phyloP scores from a whole-genome alignment of 2,113 vertebrate genomes.

The Pimephales promelas region DNA sequence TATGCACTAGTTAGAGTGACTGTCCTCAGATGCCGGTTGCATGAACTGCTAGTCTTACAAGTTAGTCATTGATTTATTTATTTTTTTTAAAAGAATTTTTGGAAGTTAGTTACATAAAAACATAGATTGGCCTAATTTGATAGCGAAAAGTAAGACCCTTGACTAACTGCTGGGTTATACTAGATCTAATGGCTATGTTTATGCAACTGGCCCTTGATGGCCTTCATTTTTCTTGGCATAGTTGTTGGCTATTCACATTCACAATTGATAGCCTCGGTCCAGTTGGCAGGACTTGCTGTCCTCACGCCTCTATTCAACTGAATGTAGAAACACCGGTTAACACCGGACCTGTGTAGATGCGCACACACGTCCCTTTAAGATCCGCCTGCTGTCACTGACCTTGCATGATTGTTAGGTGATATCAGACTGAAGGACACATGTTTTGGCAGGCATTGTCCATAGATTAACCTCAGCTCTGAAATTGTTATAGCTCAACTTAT shows the following conservation, averaged over 20 bases:
- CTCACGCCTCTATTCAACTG: constrained; percentile 5
- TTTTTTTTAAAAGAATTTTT: too few relatives aligned
- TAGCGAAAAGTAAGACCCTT: too few relatives aligned
- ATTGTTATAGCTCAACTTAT: not conserved
- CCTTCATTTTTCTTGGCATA: not conserved
- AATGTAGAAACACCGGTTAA: not conserved
- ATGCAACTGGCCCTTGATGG: not conserved
- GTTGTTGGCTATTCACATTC: constrained; percentile 6
- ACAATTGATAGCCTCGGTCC: not conserved
- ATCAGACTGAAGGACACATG: constrained; percentile 6
- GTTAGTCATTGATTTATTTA: too few relatives aligned
- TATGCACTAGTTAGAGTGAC: not conserved
- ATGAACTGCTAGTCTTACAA: too few relatives aligned
- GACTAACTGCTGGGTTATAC: too few relatives aligned
- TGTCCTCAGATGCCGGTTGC: not conserved
- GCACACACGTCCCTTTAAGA: not conserved
- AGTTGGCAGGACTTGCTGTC: not conserved
- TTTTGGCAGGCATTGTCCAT: not conserved
- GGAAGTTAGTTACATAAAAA: too few relatives aligned
- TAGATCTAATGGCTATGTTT: too few relatives aligned
- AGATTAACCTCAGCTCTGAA: not conserved
- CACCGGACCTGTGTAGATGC: not conserved
- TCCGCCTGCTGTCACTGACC: not conserved
- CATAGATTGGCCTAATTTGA: too few relatives aligned
- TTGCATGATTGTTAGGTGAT: constrained; percentile 23